phyloP scores from a whole-genome alignment of 2,888 invertebrate species.

The Leptarthrus brevirostris region DNA sequence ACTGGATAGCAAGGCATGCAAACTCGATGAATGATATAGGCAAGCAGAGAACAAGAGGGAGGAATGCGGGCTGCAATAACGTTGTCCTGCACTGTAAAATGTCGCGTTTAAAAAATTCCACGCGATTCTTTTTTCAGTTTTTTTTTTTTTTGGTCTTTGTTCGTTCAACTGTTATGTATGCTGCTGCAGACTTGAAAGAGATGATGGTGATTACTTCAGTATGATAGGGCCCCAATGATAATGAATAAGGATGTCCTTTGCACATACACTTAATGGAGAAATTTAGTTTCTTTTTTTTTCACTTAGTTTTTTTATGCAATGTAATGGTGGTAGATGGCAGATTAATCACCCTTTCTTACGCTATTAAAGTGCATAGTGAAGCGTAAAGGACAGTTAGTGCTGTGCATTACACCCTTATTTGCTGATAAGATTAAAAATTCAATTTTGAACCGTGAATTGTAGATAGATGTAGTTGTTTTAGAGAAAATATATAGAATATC shows the following conservation, averaged over 20 bases:
- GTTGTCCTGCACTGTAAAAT: constrained; percentile 1
- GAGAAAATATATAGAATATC: too few relatives aligned
- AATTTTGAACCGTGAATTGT: neutral
- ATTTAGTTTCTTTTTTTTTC: too few relatives aligned
- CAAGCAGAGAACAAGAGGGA: neutral
- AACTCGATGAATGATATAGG: too few relatives aligned
- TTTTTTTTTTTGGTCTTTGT: neutral
- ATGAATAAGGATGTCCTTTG: neutral
- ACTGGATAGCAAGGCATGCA: too few relatives aligned
- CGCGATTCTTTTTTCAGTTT: neutral
- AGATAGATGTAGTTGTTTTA: too few relatives aligned
- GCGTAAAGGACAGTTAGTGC: constrained; percentile 34
- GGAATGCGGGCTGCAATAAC: neutral
- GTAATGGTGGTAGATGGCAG: neutral
- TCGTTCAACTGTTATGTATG: neutral
- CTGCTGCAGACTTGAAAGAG: neutral
- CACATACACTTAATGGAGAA: neutral
- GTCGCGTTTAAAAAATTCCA: constrained; percentile 1
- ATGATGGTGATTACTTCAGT: neutral
- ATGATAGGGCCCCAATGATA: neutral
- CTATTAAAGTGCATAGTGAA: constrained; percentile 31
- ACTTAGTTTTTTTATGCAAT: neutral
- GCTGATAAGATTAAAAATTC: constrained; percentile 34
- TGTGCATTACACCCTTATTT: neutral
- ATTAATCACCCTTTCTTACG: constrained; percentile 1